Base-by-base conservation (phyloP, 2,888 invertebrate species). In the Tryphoninae sp. region DNA sequence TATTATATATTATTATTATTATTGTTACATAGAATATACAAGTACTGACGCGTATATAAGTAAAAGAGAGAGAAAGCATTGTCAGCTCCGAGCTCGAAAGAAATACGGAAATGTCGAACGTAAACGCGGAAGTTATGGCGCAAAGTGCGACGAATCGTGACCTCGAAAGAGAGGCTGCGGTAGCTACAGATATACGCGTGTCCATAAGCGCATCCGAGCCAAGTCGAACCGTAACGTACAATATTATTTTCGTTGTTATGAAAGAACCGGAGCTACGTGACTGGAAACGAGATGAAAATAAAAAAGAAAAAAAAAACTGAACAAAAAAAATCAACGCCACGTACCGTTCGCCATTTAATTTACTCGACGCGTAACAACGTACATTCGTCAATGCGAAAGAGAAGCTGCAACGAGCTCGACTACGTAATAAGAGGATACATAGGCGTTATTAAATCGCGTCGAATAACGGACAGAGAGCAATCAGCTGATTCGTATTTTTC, bases 51-150 rank as follows among this genome's bases (percentile, higher is more conserved):
- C 19, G 19, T 1, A 19, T 19, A 19, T 19, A 19, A 19, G 19
- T 19, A 19, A 19, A 19, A 19, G 19, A 45, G 8, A 45, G 9
- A 45, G 9, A 45, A 9, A 45, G 13, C 9, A 45, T 45, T 11
- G 45, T 11, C 2, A 11, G 1, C 45, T 13, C 45, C 13, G 1
- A 11, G 9, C 45, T 23, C 7, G 7, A 7, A 61, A 40, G 1
- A 19, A 51, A 62, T 72, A 72, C 51, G 62, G 72, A 62, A 73
- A 62, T 40, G 51, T 61, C n/a, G 22, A 89, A 92, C 91, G 91
- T 90, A 88, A 88, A 87, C 86, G 88, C 84, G 79, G 84, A 85
- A 82, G 83, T 83, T 83, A 83, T 84, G 84, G 71, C 86, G 86
- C 83, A 85, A 80, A 81, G 80, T 79, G 71, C 73, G 73, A 71